Evolutionary conservation across 2,888 invertebrate species (phyloP).

Genomic region (Morpho helenor): DNA sequence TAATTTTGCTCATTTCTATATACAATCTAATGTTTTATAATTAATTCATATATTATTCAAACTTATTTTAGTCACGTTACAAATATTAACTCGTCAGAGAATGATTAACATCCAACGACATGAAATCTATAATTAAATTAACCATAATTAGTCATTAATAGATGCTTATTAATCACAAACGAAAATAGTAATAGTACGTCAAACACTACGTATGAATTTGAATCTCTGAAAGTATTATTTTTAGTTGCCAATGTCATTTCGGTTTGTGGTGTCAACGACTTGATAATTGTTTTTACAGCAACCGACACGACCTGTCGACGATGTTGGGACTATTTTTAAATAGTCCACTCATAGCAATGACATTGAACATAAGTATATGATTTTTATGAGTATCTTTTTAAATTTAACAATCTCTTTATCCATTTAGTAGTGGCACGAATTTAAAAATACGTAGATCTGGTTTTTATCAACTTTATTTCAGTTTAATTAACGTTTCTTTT

Average conservation of each 20-base stretch:
- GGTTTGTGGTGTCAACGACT: constrained; percentile 23
- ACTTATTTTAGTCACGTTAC: background rate
- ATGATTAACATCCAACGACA: background rate
- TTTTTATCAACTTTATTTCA: no score
- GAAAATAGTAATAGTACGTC: constrained; percentile 17
- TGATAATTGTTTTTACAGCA: background rate
- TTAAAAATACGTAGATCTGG: no score
- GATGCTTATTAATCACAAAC: constrained; percentile 4
- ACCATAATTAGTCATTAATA: constrained; percentile 1
- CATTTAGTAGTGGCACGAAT: no score
- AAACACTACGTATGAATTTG: constrained; percentile 2
- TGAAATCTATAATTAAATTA: background rate
- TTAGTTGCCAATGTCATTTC: constrained; percentile 53
- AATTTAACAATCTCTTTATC: no score
- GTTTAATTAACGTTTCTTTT: no score
- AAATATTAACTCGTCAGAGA: background rate
- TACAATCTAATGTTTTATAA: no score
- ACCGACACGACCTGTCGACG: background rate
- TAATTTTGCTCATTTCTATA: no score
- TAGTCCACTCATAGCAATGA: background rate
- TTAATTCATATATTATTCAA: no score
- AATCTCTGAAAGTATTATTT: constrained; percentile 38
- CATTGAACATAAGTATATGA: no score
- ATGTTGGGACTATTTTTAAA: background rate
- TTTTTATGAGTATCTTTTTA: no score